Percentiles rank a stretch among this genome's conserved stretches.
These are phyloP conservation scores for Trachelipus rathkii DNA, from an alignment of 1,140 invertebrate species.

Conservation along the genomic window DNA sequence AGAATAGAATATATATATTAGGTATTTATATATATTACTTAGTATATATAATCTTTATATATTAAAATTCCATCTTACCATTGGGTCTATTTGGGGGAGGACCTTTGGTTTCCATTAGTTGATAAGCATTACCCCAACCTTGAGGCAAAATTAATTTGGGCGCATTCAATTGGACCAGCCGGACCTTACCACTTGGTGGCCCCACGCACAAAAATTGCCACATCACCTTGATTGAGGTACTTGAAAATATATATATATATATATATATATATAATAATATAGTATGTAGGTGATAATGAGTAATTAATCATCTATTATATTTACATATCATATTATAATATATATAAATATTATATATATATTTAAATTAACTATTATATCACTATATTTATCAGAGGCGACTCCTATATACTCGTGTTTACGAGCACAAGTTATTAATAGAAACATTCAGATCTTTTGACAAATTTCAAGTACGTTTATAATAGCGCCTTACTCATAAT, in stretches of 20 bases:
- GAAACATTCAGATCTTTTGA: too few species aligned
- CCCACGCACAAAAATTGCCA: constrained; percentile 51
- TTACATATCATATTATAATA: too few species aligned
- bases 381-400: too few species aligned
- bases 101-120: constrained; percentile 52
- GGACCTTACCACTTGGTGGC: constrained; percentile 50
- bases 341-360: too few species aligned
- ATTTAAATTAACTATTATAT: too few species aligned
- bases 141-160: constrained; percentile 49
- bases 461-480: too few species aligned
- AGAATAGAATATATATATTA: constrained; percentile 6
- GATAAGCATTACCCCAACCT: constrained; percentile 57
- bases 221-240: constrained; percentile 38
- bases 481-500: too few species aligned
- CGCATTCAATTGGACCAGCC: constrained; percentile 53
- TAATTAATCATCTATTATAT: too few species aligned
- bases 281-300: too few species aligned
- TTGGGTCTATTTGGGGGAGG: constrained; percentile 50
- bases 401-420: too few species aligned
- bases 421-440: too few species aligned
- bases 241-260: neutral
- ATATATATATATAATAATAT: too few species aligned
- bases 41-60: neutral
- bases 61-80: constrained; percentile 48
- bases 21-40: neutral